Evolutionary conservation across 2,113 vertebrate species (phyloP).

Genomic region (Prinia subflava): DNA sequence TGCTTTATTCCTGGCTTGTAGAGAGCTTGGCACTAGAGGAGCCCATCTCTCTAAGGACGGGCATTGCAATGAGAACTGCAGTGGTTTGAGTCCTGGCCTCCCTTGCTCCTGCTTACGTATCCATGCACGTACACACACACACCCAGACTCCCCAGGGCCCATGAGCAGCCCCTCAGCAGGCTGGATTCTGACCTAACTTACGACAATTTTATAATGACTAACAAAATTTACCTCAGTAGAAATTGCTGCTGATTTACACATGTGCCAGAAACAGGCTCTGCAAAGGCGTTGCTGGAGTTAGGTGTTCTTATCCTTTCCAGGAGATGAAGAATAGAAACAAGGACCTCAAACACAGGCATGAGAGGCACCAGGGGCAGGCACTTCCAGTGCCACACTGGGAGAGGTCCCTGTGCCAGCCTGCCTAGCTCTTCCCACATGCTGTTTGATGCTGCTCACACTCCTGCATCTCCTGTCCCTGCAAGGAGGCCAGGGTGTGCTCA

Average conservation of each 20-base stretch:
- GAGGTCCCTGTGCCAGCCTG: neutral
- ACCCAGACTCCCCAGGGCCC: neutral
- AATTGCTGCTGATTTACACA: neutral
- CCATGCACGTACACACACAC: neutral
- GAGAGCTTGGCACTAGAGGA: neutral
- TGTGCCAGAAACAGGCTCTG: neutral
- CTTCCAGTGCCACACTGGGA: neutral
- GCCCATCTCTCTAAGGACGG: rapidly evolving
- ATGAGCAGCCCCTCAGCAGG: neutral
- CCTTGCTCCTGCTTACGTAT: neutral
- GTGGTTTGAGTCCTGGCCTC: neutral
- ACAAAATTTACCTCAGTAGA: neutral
- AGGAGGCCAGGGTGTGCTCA: neutral
- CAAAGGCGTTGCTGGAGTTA: neutral
- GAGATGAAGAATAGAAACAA: neutral
- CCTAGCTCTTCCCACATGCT: neutral
- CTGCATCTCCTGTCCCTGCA: neutral
- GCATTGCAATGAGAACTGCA: neutral
- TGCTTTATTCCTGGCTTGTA: neutral
- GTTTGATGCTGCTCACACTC: neutral
- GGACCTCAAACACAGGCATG: neutral
- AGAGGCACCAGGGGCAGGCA: neutral
- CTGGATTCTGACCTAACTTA: neutral
- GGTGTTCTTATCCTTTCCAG: neutral
- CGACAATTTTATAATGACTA: neutral